phyloP scores from a whole-genome alignment of 2,888 invertebrate species.

The Dynastes tityus region DNA sequence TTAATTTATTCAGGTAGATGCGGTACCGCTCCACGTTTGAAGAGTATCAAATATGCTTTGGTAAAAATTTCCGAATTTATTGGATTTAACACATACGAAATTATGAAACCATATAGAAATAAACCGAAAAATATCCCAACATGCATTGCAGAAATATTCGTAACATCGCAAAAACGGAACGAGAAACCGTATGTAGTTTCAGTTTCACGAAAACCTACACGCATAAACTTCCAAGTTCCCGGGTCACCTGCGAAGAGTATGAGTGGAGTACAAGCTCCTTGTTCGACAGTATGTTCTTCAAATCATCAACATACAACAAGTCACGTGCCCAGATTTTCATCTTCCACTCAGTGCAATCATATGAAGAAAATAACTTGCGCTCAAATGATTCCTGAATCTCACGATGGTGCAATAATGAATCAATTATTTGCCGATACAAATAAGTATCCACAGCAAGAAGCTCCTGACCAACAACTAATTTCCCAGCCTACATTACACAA shows the following conservation, averaged over 20 bases:
- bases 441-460: no score
- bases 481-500: no score
- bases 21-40: slow-evolving; percentile 13
- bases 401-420: background rate
- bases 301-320: background rate
- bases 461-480: no score
- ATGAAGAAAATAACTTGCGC: background rate
- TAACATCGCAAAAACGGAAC: slow-evolving; percentile 14
- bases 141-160: slow-evolving; percentile 46
- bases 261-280: background rate
- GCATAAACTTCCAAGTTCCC: slow-evolving; percentile 12
- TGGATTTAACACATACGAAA: slow-evolving; percentile 36
- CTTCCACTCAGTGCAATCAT: background rate
- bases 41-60: slow-evolving; percentile 36
- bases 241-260: slow-evolving; percentile 4
- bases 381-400: background rate
- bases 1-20: slow-evolving; percentile 16
- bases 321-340: background rate
- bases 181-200: background rate
- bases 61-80: slow-evolving; percentile 45
- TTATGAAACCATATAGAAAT: slow-evolving; percentile 41
- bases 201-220: background rate
- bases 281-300: background rate
- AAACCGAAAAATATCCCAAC: slow-evolving; percentile 39
- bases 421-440: no score